Evolutionary conservation across 53 echinoderm and acorn worm species (phyloP).

Genomic region (Antedon mediterranea): DNA sequence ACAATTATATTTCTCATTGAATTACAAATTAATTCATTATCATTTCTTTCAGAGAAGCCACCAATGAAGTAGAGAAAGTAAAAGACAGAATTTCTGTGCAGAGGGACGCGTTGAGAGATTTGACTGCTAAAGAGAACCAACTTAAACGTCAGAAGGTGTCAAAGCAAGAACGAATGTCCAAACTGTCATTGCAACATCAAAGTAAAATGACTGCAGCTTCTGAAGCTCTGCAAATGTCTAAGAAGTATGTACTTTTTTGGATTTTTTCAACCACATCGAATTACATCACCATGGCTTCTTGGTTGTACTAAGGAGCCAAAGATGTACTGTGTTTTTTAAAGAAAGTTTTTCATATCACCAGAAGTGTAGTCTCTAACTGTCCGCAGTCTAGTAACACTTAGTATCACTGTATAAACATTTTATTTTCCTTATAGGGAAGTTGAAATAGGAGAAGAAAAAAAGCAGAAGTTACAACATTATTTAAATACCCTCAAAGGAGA

Average conservation of each 20-base stretch:
- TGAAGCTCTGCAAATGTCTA: slow-evolving; percentile 32
- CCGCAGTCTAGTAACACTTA: too few relatives aligned
- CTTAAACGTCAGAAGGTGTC: slow-evolving; percentile 43
- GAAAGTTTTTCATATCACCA: background rate
- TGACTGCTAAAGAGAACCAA: slow-evolving; percentile 52
- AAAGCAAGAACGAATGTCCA: slow-evolving; percentile 77
- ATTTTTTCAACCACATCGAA: too few relatives aligned
- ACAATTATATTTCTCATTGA: too few relatives aligned
- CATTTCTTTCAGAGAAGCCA: slow-evolving; percentile 33
- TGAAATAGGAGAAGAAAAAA: slow-evolving; percentile 36
- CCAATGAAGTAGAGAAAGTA: slow-evolving; percentile 33
- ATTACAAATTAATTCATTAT: too few relatives aligned
- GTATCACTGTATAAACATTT: too few relatives aligned
- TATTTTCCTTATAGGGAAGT: slow-evolving; percentile 19
- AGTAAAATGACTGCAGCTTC: slow-evolving; percentile 34
- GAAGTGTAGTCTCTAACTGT: background rate
- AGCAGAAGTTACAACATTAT: slow-evolving; percentile 54
- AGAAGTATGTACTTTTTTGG: slow-evolving; percentile 20
- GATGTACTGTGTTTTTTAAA: too few relatives aligned
- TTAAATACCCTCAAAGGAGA: slow-evolving; percentile 49
- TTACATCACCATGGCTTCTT: too few relatives aligned
- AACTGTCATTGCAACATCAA: slow-evolving; percentile 67
- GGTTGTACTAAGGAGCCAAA: too few relatives aligned
- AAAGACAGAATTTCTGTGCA: slow-evolving; percentile 48
- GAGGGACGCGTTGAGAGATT: slow-evolving; percentile 60